A percentile compares a stretch with the other conserved stretches of the same genome.
phyloP scores from a whole-genome alignment of 2,888 invertebrate genomes.

The Drosophila testacea region DNA sequence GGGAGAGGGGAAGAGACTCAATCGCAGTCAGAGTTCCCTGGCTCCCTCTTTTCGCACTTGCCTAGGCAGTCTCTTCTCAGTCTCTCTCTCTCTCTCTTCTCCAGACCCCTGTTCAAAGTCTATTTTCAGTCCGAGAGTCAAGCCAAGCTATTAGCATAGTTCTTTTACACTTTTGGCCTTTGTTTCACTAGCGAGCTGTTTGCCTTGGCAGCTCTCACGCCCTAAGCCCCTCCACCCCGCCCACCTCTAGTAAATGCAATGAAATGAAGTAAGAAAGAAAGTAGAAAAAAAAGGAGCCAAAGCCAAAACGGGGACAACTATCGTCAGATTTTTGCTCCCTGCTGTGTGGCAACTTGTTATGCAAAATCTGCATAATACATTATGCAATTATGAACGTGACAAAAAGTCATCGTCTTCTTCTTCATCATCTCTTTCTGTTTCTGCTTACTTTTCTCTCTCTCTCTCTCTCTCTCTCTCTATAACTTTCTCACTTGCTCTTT shows the following conservation, averaged over 20 bases:
- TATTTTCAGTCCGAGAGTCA: constrained; percentile 7
- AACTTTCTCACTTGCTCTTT: constrained; percentile 1
- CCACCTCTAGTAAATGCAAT: constrained; percentile 24
- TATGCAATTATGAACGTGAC: constrained; percentile 79
- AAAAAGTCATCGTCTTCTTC: constrained; percentile 50
- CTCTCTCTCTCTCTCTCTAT: constrained; percentile 1
- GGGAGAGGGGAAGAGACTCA: not conserved
- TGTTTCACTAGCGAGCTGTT: constrained; percentile 57
- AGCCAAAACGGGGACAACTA: constrained; percentile 27
- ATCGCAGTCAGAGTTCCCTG: not conserved
- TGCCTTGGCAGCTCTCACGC: constrained; percentile 18
- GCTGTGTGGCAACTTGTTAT: constrained; percentile 69
- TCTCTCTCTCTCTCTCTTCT: not conserved
- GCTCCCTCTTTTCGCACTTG: too few species aligned
- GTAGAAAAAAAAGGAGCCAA: constrained; percentile 27
- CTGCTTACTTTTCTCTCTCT: not conserved
- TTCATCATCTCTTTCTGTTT: constrained; percentile 5
- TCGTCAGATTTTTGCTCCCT: constrained; percentile 52
- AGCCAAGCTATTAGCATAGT: constrained; percentile 72
- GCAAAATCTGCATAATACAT: constrained; percentile 79
- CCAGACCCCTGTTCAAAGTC: not conserved
- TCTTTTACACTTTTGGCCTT: constrained; percentile 66
- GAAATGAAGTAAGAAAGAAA: constrained; percentile 21
- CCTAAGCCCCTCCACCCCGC: not conserved
- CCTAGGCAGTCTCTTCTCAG: not conserved